phyloP scores from a whole-genome alignment of 2,113 vertebrate species.

The Argyrosomus japonicus region DNA sequence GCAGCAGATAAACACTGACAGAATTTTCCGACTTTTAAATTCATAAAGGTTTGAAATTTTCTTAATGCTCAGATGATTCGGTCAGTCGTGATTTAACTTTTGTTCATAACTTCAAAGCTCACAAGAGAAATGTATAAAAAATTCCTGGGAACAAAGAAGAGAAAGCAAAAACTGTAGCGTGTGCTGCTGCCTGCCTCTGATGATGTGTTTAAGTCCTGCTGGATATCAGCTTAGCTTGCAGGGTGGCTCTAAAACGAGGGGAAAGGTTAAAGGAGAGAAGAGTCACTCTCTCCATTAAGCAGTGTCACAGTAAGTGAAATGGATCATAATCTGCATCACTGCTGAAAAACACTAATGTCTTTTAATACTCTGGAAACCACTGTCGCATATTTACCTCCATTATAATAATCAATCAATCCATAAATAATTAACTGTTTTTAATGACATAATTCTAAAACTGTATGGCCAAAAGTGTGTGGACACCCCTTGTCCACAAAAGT shows the following conservation, averaged over 20 bases:
- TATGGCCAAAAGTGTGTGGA: too few relatives aligned
- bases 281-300: slow-evolving; percentile 45
- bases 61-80: not conserved
- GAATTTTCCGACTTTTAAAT: not conserved
- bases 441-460: too few relatives aligned
- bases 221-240: slow-evolving; percentile 6
- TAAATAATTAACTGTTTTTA: too few relatives aligned
- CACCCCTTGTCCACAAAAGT: too few relatives aligned
- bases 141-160: not conserved
- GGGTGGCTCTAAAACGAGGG: slow-evolving; percentile 22
- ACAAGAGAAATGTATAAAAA: not conserved
- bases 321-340: slow-evolving; percentile 55
- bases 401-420: too few relatives aligned
- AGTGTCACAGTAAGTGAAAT: slow-evolving; percentile 42
- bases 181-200: not conserved
- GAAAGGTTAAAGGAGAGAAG: slow-evolving; percentile 29
- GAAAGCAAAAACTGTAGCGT: not conserved
- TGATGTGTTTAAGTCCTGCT: slow-evolving; percentile 23
- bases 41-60: not conserved
- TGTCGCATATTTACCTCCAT: not conserved
- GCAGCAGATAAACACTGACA: slow-evolving; percentile 9
- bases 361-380: slow-evolving; percentile 38
- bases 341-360: slow-evolving; percentile 56
- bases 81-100: not conserved
- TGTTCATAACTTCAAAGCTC: not conserved